Evolutionary conservation across 2,888 invertebrate species (phyloP).

Genomic region (Frankliniella intonsa): DNA sequence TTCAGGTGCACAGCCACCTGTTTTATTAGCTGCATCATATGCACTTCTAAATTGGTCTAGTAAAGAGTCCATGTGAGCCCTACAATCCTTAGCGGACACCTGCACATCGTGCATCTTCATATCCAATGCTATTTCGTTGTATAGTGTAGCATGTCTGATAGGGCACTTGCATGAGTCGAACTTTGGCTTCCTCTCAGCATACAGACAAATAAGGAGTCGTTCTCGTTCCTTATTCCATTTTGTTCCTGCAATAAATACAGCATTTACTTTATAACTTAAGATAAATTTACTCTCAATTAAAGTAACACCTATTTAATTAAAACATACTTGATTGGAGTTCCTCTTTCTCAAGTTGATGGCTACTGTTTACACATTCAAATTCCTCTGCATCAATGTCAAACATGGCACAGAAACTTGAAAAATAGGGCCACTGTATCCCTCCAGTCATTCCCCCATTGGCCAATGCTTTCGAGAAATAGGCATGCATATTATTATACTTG

Average conservation of each 20-base stretch:
- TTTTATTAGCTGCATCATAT: background rate
- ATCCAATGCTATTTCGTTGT: background rate
- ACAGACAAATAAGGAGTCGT: background rate
- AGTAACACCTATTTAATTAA: background rate
- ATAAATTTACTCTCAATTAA: background rate
- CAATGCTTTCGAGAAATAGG: background rate
- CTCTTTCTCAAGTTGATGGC: background rate
- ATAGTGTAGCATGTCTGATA: background rate
- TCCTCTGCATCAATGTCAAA: background rate
- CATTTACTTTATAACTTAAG: background rate
- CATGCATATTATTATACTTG: background rate
- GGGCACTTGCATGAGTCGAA: background rate
- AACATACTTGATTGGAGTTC: background rate
- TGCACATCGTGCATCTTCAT: background rate
- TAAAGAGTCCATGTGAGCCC: background rate
- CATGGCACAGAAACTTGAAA: background rate
- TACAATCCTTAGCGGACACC: background rate
- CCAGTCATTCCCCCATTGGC: too few relatives aligned
- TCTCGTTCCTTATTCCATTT: background rate
- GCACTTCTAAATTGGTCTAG: background rate
- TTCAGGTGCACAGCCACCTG: background rate
- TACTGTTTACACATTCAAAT: background rate
- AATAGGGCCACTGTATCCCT: background rate
- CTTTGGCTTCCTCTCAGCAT: background rate
- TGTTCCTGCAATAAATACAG: background rate